Evolutionary conservation across 2,113 vertebrate species (phyloP).

Genomic region (Leptobrachium ailaonicum): DNA sequence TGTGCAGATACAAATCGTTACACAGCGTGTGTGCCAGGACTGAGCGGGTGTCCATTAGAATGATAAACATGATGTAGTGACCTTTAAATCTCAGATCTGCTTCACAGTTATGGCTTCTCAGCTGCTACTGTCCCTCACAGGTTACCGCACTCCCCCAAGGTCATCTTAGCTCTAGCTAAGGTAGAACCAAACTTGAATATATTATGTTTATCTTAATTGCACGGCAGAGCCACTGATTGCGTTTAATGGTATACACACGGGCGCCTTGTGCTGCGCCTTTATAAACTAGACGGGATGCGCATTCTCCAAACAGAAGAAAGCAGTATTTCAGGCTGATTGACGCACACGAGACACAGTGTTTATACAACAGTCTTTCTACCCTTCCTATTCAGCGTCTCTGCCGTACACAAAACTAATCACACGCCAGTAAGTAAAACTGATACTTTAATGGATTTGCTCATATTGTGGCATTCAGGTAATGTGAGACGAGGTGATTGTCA

Average conservation of each 20-base stretch:
- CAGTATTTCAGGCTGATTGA: slow-evolving; percentile 35
- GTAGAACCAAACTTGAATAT: slow-evolving; percentile 9
- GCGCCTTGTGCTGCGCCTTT: slow-evolving; percentile 24
- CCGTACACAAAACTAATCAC: slow-evolving; percentile 17
- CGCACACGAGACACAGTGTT: neutral
- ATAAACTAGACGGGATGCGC: slow-evolving; percentile 24
- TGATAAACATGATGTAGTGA: slow-evolving; percentile 28
- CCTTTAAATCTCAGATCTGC: slow-evolving; percentile 30
- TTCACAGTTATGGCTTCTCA: neutral
- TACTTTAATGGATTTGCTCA: neutral
- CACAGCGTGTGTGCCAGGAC: too few relatives aligned
- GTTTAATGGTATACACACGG: slow-evolving; percentile 36
- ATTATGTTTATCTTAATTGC: slow-evolving; percentile 24
- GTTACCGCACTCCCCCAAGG: slow-evolving; percentile 8
- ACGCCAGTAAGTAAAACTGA: neutral
- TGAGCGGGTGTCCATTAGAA: slow-evolving; percentile 6
- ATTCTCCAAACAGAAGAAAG: slow-evolving; percentile 15
- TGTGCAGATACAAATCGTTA: too few relatives aligned
- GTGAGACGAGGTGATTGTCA: neutral
- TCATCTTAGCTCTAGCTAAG: neutral
- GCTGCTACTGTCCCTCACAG: slow-evolving; percentile 32
- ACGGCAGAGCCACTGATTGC: slow-evolving; percentile 5
- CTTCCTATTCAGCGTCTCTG: neutral
- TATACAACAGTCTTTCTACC: neutral
- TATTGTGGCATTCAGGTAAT: neutral